Conservation (phyloP, 2,113 vertebrate species). For the Sinosuthora webbiana region DNA sequence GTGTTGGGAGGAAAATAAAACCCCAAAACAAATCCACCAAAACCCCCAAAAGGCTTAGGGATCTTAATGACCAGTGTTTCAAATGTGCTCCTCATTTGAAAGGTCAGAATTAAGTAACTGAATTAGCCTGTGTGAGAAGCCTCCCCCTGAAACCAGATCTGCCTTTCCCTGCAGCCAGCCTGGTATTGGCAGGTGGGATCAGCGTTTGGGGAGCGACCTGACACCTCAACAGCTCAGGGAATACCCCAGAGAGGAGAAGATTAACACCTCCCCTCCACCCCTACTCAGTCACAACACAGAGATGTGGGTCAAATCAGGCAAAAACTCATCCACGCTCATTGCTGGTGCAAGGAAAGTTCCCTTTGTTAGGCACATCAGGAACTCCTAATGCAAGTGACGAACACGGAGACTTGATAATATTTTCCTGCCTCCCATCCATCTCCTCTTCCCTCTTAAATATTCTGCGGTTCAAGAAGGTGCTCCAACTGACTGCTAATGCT, state of each 20-base stretch:
- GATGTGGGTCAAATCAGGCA: background rate
- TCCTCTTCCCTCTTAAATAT: constrained; percentile 16
- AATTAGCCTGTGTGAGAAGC: background rate
- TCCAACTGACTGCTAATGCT: background rate
- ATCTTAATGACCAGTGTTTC: background rate
- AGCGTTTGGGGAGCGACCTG: background rate
- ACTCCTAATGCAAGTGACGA: background rate
- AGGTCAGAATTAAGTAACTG: constrained; percentile 42
- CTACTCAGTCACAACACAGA: background rate
- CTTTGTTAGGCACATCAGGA: background rate
- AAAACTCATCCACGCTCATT: background rate
- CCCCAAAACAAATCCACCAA: background rate
- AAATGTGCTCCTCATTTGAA: constrained; percentile 18
- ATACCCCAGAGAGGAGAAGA: background rate
- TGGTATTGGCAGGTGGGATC: constrained; percentile 19
- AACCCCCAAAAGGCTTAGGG: background rate
- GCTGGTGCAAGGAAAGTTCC: background rate
- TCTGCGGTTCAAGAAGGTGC: background rate
- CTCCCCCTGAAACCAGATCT: constrained; percentile 31
- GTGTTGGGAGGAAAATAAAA: rapidly evolving
- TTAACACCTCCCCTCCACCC: background rate
- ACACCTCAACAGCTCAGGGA: constrained; percentile 20
- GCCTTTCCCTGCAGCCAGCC: background rate
- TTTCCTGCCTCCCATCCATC: background rate
- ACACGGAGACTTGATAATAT: background rate